Evolutionary conservation across 1,140 invertebrate genomes (phyloP), one percentile per base, ranked within the genome.

Genomic region (Ceratina australensis): DNA sequence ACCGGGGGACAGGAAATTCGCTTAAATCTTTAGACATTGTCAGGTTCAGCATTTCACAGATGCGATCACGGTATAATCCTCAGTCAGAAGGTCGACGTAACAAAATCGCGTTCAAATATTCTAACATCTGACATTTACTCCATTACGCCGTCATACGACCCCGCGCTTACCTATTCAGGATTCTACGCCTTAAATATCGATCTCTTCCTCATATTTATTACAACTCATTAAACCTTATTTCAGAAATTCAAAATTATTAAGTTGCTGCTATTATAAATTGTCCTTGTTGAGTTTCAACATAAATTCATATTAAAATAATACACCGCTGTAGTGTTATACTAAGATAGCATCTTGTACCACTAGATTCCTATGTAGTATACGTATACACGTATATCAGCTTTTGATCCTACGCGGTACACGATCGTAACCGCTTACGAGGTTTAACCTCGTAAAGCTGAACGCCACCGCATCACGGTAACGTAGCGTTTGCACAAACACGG

Each of bases 391-490:
- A 42, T 42, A 42, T 42, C 33, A 64, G 52, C 69, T 57, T 64
- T 49, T 33, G 60, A 72, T 49, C 15, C 24, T 72, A 33, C 22
- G 24, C 24, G 12, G 33, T 33, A 72, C 33, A 72, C 28, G 76
- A 72, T 72, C 69, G 50, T 78, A 78, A 65, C 68, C 64, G 49
- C 76, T 72, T 72, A 65, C 60, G 50, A 78, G 33, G 68, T 78
- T 72, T 57, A 64, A 57, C 13, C 22, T 65, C 76, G 60, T 72
- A 78, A 78, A 72, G 68, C 60, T 72, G 64, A 78, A 65, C 68
- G n/a, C 59, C 60, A 49, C 69, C 33, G 33, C 33, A 42, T 42
- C 33, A 42, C 52, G 47, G n/a, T 57, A 22, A 72, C n/a, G 15
- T 26, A 7, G 59, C 24, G 60, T 64, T 64, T 72, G 50, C 67